These are phyloP conservation scores for Bugula neritina DNA, from an alignment of 2,888 invertebrate genomes.

Conservation along the genomic window DNA sequence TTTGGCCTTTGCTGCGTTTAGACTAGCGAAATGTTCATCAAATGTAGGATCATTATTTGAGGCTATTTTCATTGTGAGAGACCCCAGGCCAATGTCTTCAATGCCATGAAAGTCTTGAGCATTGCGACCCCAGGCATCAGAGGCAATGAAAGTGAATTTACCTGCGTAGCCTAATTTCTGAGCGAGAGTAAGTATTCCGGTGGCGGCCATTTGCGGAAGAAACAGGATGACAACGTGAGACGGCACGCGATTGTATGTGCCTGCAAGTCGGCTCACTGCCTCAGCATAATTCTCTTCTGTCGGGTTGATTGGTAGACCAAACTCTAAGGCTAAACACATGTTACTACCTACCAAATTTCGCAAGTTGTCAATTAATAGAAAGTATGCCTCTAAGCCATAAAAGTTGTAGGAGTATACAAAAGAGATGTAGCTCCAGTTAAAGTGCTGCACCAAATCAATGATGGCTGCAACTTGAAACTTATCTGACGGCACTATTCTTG, in stretches of 20 bases:
- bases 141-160: conserved; percentile 35
- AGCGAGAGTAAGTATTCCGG: conserved; percentile 30
- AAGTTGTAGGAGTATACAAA: conserved; percentile 33
- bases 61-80: conserved; percentile 32
- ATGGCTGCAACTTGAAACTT: conserved; percentile 33
- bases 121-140: conserved; percentile 35
- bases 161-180: conserved; percentile 29
- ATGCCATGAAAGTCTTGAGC: conserved; percentile 31
- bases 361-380: conserved; percentile 27
- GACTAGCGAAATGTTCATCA: conserved; percentile 32
- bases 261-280: conserved; percentile 29
- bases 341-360: conserved; percentile 14
- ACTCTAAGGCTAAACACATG: conserved; percentile 32
- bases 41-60: conserved; percentile 32
- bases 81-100: conserved; percentile 32
- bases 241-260: conserved; percentile 9
- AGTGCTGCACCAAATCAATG: conserved; percentile 32
- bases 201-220: conserved; percentile 30
- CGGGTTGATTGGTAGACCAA: conserved; percentile 30
- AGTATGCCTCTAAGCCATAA: conserved; percentile 33
- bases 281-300: conserved; percentile 31
- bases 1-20: not conserved
- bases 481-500: conserved; percentile 34
- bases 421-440: conserved; percentile 35
- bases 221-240: conserved; percentile 33